A percentile compares a stretch with the other conserved stretches of the same genome.
Evolutionary conservation across 2,113 vertebrate genomes (phyloP).

Genomic region (Mesitornis unicolor): DNA sequence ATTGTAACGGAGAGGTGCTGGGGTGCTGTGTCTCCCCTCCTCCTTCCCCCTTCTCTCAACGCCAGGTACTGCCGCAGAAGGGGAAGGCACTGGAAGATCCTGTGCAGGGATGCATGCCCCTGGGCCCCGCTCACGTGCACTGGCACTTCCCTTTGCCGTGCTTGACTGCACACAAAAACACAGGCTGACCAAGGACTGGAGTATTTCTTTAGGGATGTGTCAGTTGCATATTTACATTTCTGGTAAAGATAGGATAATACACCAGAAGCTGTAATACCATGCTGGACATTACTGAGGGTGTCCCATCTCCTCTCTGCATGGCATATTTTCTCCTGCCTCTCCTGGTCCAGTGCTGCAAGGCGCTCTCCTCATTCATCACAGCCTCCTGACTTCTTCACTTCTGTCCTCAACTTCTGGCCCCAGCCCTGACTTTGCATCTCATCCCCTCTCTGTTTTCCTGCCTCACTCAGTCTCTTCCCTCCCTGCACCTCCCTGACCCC

Average conservation of each 20-base stretch:
- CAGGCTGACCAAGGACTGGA: not conserved
- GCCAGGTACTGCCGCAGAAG: rapidly evolving
- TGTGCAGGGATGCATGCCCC: rapidly evolving
- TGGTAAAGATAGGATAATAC: not conserved
- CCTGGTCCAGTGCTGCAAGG: not conserved
- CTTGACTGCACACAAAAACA: not conserved
- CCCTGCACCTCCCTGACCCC: not conserved
- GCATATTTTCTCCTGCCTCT: not conserved
- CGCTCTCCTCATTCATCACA: not conserved
- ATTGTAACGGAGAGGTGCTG: rapidly evolving
- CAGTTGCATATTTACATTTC: not conserved
- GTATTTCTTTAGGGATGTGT: not conserved
- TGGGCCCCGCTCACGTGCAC: not conserved
- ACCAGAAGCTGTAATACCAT: not conserved
- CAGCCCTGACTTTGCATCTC: not conserved
- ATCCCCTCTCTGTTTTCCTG: not conserved
- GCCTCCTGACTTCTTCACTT: not conserved
- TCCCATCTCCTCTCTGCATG: not conserved
- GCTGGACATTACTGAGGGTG: not conserved
- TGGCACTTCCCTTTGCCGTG: not conserved
- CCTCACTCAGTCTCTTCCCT: not conserved
- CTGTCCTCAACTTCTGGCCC: not conserved
- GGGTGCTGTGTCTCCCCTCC: rapidly evolving
- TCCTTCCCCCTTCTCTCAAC: not conserved
- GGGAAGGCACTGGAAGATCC: not conserved